phyloP scores from a whole-genome alignment of 1,140 invertebrate genomes.

The Ceratina australensis region DNA sequence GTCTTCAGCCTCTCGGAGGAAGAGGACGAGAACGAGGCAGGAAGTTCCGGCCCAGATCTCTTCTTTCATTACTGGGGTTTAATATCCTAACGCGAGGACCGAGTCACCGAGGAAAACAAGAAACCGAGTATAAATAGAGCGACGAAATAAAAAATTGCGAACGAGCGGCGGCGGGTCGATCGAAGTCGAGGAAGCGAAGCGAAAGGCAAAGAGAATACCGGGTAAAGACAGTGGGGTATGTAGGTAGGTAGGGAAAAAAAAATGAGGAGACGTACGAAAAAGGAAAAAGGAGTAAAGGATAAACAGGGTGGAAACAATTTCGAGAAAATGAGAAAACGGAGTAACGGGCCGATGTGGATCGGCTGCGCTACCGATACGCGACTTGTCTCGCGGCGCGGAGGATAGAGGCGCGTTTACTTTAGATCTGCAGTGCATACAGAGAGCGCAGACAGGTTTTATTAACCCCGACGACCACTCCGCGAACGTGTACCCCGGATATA shows the following conservation, averaged over 20 bases:
- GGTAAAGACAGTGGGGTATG: no score
- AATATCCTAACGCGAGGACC: slow-evolving; percentile 8
- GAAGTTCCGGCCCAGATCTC: neutral
- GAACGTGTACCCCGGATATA: slow-evolving; percentile 53
- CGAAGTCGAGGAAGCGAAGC: no score
- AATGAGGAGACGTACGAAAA: neutral
- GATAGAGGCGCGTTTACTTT: slow-evolving; percentile 49
- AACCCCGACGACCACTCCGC: slow-evolving; percentile 50
- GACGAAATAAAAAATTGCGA: neutral
- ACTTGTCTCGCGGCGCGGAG: slow-evolving; percentile 30
- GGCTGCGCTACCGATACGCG: slow-evolving; percentile 13
- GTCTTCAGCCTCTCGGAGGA: neutral
- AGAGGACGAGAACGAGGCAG: neutral
- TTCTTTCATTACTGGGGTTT: neutral
- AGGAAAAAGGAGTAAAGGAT: no score
- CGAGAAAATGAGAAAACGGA: slow-evolving; percentile 20
- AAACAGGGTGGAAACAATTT: neutral
- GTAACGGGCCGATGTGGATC: neutral
- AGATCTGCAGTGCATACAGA: slow-evolving; percentile 49
- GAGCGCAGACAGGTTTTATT: slow-evolving; percentile 59
- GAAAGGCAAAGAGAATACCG: no score
- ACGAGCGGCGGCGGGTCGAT: no score
- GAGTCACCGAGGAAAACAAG: neutral
- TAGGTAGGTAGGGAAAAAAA: neutral
- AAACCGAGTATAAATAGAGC: no score